A percentile compares a stretch with the other conserved stretches of the same genome.
phyloP scores from a whole-genome alignment of 2,797 vertebrate genomes.

The Lophius americanus region DNA sequence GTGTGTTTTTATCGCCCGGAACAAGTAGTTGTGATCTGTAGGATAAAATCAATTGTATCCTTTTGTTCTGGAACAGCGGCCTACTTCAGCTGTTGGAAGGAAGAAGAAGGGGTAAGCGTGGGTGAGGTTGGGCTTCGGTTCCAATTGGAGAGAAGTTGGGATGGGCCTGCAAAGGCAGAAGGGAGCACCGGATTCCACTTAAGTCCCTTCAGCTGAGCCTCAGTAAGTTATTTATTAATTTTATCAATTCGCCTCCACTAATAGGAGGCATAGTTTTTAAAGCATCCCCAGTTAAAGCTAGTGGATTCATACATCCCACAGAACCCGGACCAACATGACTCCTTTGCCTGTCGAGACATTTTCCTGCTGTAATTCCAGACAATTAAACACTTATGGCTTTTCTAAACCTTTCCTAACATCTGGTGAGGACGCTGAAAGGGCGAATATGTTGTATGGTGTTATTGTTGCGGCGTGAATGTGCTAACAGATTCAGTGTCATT shows the following conservation, averaged over 20 bases:
- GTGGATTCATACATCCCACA: background rate
- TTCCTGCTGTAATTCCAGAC: conserved; percentile 16
- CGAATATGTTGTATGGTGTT: conserved; percentile 1
- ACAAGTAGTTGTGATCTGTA: background rate
- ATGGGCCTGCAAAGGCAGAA: conserved; percentile 29
- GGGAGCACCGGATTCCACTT: conserved; percentile 32
- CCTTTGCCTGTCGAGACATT: background rate
- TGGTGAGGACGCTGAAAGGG: conserved; percentile 12
- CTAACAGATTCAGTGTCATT: background rate
- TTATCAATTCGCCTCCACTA: background rate
- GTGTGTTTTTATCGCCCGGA: background rate
- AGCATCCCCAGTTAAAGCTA: background rate
- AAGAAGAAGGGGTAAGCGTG: background rate
- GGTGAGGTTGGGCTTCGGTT: conserved; percentile 22
- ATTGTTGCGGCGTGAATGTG: background rate
- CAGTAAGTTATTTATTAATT: conserved; percentile 18
- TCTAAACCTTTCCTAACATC: conserved; percentile 27
- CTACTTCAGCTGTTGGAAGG: background rate
- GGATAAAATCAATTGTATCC: background rate
- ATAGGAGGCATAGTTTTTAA: background rate
- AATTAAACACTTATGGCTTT: conserved; percentile 23
- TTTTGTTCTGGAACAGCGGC: conserved; percentile 4
- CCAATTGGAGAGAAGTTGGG: conserved; percentile 15
- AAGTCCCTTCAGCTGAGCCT: conserved; percentile 30
- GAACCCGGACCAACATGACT: conserved; percentile 1